phyloP scores from a whole-genome alignment of 2,113 vertebrate genomes.

The Scophthalmus maximus region DNA sequence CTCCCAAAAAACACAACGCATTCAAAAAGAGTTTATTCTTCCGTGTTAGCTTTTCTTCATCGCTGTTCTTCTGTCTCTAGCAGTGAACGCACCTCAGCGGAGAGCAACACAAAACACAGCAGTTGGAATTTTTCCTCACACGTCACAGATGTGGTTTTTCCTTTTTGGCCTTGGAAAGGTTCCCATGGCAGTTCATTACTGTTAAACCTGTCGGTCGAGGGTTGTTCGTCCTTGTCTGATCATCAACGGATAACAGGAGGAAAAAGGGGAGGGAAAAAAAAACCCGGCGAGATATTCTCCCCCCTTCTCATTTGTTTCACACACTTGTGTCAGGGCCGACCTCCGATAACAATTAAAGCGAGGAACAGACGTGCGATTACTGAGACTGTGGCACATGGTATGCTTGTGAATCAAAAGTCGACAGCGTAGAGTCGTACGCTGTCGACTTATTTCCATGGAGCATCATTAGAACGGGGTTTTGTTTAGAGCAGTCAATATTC shows the following conservation, averaged over 20 bases:
- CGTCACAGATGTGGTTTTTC: slow-evolving; percentile 35
- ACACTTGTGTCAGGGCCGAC: slow-evolving; percentile 25
- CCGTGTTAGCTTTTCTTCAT: not conserved
- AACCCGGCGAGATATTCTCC: slow-evolving; percentile 1
- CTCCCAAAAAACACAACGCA: not conserved
- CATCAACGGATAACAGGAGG: slow-evolving; percentile 57
- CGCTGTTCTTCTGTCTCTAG: not conserved
- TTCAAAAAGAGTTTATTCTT: not conserved
- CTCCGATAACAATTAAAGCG: slow-evolving; percentile 31
- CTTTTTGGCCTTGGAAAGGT: slow-evolving; percentile 54
- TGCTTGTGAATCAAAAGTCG: slow-evolving; percentile 17
- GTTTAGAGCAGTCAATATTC: slow-evolving; percentile 32
- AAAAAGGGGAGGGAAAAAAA: too few relatives aligned
- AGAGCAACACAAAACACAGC: slow-evolving; percentile 12
- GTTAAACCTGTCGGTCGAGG: slow-evolving; percentile 45
- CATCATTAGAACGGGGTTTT: slow-evolving; percentile 15
- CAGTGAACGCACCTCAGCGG: slow-evolving; percentile 1
- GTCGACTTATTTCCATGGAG: slow-evolving; percentile 11
- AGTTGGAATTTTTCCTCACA: slow-evolving; percentile 52
- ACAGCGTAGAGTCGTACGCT: too few relatives aligned
- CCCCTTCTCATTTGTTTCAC: not conserved
- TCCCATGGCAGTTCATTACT: slow-evolving; percentile 58
- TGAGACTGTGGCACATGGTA: slow-evolving; percentile 19
- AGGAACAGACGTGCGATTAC: slow-evolving; percentile 30
- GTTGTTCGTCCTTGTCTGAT: slow-evolving; percentile 21